These are phyloP conservation scores for Petrophora chlorosata DNA, from an alignment of 2,888 invertebrate species.

Conservation along the genomic window DNA sequence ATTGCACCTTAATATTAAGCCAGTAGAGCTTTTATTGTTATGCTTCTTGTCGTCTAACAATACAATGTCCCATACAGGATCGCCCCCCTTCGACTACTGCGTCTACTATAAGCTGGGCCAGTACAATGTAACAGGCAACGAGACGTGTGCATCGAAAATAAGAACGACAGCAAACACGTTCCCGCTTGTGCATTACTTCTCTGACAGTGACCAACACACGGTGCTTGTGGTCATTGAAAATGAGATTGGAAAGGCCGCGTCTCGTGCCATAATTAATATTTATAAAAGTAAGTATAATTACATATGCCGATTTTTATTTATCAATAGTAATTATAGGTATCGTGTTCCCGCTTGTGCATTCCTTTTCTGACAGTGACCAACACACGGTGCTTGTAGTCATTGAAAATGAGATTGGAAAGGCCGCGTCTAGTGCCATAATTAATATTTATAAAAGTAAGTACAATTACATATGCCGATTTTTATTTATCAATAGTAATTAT, in stretches of 20 bases:
- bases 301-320: too few species aligned
- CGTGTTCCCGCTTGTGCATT: constrained; percentile 86
- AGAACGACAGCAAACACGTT: constrained; percentile 83
- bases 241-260: constrained; percentile 87
- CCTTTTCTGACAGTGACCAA: constrained; percentile 87
- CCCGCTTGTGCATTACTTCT: constrained; percentile 87
- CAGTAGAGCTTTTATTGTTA: too few species aligned
- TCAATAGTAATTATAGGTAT: constrained; percentile 74
- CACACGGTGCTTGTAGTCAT: constrained; percentile 92
- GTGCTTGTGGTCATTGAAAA: constrained; percentile 91
- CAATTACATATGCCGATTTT: too few species aligned
- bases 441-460: constrained; percentile 92
- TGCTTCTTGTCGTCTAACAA: not conserved
- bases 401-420: constrained; percentile 89
- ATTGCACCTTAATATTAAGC: too few species aligned
- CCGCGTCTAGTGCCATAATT: constrained; percentile 88
- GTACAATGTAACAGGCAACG: constrained; percentile 90
- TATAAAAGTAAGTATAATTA: constrained; percentile 87
- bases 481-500: constrained; percentile 57
- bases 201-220: constrained; percentile 88
- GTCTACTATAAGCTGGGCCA: constrained; percentile 84
- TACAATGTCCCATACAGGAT: constrained; percentile 73
- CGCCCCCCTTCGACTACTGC: constrained; percentile 89
- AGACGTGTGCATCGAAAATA: constrained; percentile 84
- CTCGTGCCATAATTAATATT: constrained; percentile 90